Evolutionary conservation across 2,888 invertebrate genomes (phyloP).

Genomic region (Stenchaetothrips biformis): DNA sequence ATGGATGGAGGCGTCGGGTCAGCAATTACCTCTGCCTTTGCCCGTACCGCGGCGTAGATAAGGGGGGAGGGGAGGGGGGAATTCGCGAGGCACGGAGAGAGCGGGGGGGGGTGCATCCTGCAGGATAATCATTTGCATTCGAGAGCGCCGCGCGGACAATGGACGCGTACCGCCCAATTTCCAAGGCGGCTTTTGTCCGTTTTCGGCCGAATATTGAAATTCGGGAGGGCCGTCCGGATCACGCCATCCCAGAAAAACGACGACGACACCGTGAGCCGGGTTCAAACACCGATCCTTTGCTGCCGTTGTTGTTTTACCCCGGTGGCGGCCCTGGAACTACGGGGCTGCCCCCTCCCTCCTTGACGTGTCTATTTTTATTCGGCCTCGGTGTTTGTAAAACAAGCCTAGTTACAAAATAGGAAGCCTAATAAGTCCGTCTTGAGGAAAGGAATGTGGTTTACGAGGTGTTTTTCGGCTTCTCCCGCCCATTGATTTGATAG

Average conservation of each 20-base stretch:
- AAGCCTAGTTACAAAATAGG: constrained; percentile 17
- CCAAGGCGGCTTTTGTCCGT: not conserved
- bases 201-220: not conserved
- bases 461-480: constrained; percentile 3
- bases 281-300: not conserved
- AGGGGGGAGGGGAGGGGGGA: not conserved
- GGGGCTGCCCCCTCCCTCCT: not conserved
- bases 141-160: not conserved
- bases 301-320: not conserved
- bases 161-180: not conserved
- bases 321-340: too few species aligned
- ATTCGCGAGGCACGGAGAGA: not conserved
- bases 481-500: constrained; percentile 1
- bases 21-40: not conserved
- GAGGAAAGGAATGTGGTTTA: constrained; percentile 6
- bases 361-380: not conserved
- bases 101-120: not conserved
- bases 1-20: not conserved
- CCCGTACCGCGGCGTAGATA: not conserved
- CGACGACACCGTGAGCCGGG: not conserved
- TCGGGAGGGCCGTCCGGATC: too few species aligned
- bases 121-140: not conserved
- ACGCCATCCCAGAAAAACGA: too few species aligned
- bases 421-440: not conserved
- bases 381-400: constrained; percentile 18